These are phyloP conservation scores for Pimephales promelas DNA, from an alignment of 2,113 vertebrate genomes.

Conservation along the genomic window DNA sequence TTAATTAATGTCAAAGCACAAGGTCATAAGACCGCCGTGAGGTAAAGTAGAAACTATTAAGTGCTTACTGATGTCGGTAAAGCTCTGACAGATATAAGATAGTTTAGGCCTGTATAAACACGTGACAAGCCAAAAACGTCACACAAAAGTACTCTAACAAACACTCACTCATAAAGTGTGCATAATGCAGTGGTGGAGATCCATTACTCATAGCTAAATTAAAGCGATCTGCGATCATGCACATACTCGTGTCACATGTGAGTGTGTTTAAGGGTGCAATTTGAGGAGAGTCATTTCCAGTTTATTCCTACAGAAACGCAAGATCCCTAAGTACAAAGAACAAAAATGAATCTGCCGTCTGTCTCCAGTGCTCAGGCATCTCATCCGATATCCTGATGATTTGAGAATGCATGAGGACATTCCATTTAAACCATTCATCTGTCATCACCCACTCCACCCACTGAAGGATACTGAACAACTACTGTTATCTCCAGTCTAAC, in stretches of 20 bases:
- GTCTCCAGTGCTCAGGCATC: background rate
- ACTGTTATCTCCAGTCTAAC: slow-evolving; percentile 12
- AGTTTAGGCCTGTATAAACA: slow-evolving; percentile 24
- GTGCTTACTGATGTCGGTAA: slow-evolving; percentile 24
- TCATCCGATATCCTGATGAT: slow-evolving; percentile 33
- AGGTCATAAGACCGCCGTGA: background rate
- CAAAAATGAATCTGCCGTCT: slow-evolving; percentile 11
- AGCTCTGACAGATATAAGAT: slow-evolving; percentile 12
- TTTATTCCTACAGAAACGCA: slow-evolving; percentile 31
- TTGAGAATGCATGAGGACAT: background rate
- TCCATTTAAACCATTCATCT: slow-evolving; percentile 23
- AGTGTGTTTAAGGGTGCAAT: background rate
- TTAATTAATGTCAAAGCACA: slow-evolving; percentile 37
- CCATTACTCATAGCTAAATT: slow-evolving; percentile 12
- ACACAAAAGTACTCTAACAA: background rate
- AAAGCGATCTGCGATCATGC: background rate
- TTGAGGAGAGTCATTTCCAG: slow-evolving; percentile 13
- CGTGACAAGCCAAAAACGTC: background rate
- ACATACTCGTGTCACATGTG: background rate
- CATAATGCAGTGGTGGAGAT: background rate
- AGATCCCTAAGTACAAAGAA: slow-evolving; percentile 33
- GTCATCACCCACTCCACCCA: slow-evolving; percentile 12
- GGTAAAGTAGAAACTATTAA: slow-evolving; percentile 7
- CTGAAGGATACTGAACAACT: background rate
- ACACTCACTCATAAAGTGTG: background rate